Evolutionary conservation across 2,888 invertebrate genomes (phyloP).

Genomic region (Steromphala cineraria): DNA sequence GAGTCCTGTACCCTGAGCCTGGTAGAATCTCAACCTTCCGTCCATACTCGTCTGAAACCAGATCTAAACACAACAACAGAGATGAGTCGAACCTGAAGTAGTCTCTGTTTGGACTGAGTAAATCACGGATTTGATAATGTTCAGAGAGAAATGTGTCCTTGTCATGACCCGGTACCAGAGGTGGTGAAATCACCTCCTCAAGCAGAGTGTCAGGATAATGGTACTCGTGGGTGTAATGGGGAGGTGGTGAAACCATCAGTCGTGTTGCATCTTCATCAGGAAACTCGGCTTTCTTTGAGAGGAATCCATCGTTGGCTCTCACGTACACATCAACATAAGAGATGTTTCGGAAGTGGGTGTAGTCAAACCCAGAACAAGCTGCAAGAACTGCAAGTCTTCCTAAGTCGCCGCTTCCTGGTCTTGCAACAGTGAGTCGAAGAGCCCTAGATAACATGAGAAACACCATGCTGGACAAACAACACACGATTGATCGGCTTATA

Average conservation of each 20-base stretch:
- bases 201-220: slow-evolving; percentile 3
- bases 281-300: not conserved
- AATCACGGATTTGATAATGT: slow-evolving; percentile 12
- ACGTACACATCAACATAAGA: slow-evolving; percentile 19
- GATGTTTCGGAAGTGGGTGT: not conserved
- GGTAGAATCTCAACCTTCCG: slow-evolving; percentile 7
- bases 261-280: slow-evolving; percentile 2
- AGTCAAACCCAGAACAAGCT: slow-evolving; percentile 25
- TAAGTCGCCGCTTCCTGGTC: not conserved
- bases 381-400: not conserved
- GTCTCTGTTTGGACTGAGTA: not conserved
- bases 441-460: not conserved
- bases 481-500: too few relatives aligned
- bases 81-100: slow-evolving; percentile 21
- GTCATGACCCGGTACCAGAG: slow-evolving; percentile 11
- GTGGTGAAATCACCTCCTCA: slow-evolving; percentile 1
- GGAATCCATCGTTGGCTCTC: not conserved
- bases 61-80: slow-evolving; percentile 23
- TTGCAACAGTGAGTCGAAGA: not conserved
- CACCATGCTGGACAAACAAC: too few relatives aligned
- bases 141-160: slow-evolving; percentile 6
- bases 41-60: slow-evolving; percentile 13
- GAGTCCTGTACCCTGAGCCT: slow-evolving; percentile 9
- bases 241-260: not conserved
- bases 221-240: not conserved